These are phyloP conservation scores for Drosophila leontia DNA, from an alignment of 1,140 invertebrate species.

Conservation along the genomic window DNA sequence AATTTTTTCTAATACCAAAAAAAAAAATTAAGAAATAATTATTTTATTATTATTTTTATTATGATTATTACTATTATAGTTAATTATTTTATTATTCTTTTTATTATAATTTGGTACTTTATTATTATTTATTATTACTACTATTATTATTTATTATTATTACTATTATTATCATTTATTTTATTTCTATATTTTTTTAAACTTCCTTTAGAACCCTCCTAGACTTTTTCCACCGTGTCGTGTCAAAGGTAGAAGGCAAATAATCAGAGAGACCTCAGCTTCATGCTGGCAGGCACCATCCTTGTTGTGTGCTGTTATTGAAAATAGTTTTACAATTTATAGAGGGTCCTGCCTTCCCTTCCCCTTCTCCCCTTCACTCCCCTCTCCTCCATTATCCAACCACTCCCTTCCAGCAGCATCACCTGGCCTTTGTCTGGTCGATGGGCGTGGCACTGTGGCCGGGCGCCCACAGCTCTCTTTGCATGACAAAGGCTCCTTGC, in stretches of 20 bases:
- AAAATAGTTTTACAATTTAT: constrained; percentile 83
- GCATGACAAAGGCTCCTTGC: constrained; percentile 71
- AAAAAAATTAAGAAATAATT: too few species aligned
- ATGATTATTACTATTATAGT: too few species aligned
- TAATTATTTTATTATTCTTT: too few species aligned
- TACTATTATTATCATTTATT: too few species aligned
- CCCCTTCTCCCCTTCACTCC: neutral
- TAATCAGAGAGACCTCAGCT: constrained; percentile 48
- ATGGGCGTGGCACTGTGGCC: constrained; percentile 45
- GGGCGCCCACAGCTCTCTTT: constrained; percentile 54
- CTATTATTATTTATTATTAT: too few species aligned
- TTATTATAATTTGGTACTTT: too few species aligned
- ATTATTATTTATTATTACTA: too few species aligned
- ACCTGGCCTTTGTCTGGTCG: constrained; percentile 32
- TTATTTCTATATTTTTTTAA: neutral
- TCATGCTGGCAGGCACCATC: constrained; percentile 23
- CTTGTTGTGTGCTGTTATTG: constrained; percentile 74
- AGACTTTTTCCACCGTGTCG: neutral
- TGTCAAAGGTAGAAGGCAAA: constrained; percentile 48
- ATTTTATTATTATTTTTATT: too few species aligned
- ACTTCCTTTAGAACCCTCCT: neutral
- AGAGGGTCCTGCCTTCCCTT: constrained; percentile 28
- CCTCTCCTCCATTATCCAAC: neutral
- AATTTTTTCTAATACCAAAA: too few species aligned
- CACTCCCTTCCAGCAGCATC: constrained; percentile 3